Percentiles rank a stretch among this genome's conserved stretches.
These are phyloP conservation scores for Numenius phaeopus DNA, from an alignment of 2,797 vertebrate genomes.

Conservation along the genomic window DNA sequence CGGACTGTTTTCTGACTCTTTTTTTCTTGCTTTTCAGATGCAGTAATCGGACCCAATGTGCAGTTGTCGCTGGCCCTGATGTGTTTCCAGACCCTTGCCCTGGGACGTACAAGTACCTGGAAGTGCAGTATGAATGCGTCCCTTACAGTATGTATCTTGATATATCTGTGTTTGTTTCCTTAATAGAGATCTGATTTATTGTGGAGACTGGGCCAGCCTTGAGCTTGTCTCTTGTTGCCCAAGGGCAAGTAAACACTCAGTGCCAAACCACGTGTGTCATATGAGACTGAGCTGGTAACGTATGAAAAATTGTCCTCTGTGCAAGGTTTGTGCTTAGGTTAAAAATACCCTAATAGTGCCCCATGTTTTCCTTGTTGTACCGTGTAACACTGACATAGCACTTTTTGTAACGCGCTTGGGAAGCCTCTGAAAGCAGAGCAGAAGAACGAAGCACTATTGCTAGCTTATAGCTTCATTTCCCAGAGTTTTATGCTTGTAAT, in stretches of 20 bases:
- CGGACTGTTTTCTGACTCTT: neutral
- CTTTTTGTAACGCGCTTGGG: neutral
- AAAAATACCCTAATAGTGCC: neutral
- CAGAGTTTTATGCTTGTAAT: neutral
- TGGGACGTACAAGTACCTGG: constrained; percentile 97
- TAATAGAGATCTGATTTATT: neutral
- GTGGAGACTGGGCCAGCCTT: neutral
- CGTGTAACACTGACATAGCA: neutral
- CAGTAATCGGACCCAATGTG: constrained; percentile 98
- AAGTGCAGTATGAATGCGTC: constrained; percentile 98
- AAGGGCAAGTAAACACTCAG: neutral
- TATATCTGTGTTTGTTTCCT: constrained; percentile 1
- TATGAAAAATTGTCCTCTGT: neutral
- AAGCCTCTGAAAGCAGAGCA: neutral
- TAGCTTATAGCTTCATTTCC: neutral
- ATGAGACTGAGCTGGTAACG: neutral
- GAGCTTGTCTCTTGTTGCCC: neutral
- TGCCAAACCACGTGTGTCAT: neutral
- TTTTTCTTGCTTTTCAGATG: constrained; percentile 84
- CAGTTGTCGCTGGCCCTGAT: constrained; percentile 95
- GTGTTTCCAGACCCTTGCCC: constrained; percentile 98
- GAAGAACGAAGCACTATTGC: neutral
- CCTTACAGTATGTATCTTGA: constrained; percentile 94
- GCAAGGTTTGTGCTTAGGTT: neutral
- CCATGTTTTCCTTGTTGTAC: neutral